Evolutionary conservation across 2,113 vertebrate species (phyloP).

Genomic region (Scophthalmus maximus): DNA sequence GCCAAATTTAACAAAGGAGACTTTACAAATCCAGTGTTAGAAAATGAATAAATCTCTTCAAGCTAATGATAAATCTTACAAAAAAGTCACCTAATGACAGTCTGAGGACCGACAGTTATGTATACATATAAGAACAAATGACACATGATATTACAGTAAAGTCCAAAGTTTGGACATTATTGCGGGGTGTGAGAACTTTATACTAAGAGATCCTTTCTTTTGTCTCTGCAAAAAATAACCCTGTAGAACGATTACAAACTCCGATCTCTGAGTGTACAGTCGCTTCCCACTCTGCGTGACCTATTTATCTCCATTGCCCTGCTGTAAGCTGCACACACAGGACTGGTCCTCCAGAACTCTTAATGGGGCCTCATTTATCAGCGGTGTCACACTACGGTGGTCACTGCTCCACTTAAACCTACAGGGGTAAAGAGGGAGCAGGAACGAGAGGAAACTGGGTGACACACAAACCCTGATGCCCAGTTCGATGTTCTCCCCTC

Average conservation of each 20-base stretch:
- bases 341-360: conserved; percentile 52
- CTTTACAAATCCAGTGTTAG: not conserved
- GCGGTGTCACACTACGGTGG: conserved; percentile 45
- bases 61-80: too few species aligned
- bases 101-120: too few species aligned
- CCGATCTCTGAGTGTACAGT: conserved; percentile 1
- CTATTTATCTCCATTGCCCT: conserved; percentile 58
- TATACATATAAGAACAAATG: too few species aligned
- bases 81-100: too few species aligned
- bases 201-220: too few species aligned
- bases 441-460: conserved; percentile 50
- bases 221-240: not conserved
- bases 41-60: too few species aligned
- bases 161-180: too few species aligned
- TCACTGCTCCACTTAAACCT: conserved; percentile 65
- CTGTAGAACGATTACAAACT: not conserved
- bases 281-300: conserved; percentile 39
- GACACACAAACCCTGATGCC: conserved; percentile 94
- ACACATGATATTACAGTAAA: too few species aligned
- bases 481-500: conserved; percentile 98
- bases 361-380: conserved; percentile 75
- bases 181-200: too few species aligned
- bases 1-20: too few species aligned
- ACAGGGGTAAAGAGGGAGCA: conserved; percentile 37
- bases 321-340: conserved; percentile 43